A percentile compares a stretch with the other conserved stretches of the same genome.
Conservation (phyloP, 2,797 vertebrate genomes). For the Falco columbarius region DNA sequence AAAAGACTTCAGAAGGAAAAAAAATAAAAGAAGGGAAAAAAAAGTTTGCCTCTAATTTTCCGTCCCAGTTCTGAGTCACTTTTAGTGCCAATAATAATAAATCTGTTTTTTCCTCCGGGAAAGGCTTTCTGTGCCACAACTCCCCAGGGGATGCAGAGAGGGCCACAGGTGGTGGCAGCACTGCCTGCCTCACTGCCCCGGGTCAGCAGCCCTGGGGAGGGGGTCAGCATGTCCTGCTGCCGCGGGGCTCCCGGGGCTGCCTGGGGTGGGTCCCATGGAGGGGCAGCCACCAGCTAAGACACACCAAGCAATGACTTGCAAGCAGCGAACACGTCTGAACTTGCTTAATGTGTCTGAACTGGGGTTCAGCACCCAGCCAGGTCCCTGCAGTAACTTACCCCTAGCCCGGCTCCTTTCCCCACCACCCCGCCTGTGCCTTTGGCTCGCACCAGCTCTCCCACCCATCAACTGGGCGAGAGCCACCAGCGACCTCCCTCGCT, state of each 20-base stretch:
- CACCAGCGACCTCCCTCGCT: rapidly evolving
- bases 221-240: rapidly evolving
- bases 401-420: background rate
- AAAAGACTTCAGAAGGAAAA: too few relatives aligned
- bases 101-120: background rate
- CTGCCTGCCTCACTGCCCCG: rapidly evolving
- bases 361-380: background rate
- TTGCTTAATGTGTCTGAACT: rapidly evolving
- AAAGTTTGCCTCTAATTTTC: background rate
- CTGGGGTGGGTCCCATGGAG: background rate
- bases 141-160: background rate
- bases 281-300: background rate
- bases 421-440: background rate
- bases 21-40: rapidly evolving
- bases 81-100: background rate
- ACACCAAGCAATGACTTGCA: background rate
- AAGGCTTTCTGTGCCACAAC: background rate
- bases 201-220: rapidly evolving
- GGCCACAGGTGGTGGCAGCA: rapidly evolving
- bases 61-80: background rate
- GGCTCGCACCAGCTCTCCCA: background rate
- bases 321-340: background rate
- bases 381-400: background rate
- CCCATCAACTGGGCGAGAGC: background rate
- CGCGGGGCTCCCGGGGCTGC: rapidly evolving